Conservation (phyloP, 2,113 vertebrate species). For the Lepisosteus oculatus region DNA sequence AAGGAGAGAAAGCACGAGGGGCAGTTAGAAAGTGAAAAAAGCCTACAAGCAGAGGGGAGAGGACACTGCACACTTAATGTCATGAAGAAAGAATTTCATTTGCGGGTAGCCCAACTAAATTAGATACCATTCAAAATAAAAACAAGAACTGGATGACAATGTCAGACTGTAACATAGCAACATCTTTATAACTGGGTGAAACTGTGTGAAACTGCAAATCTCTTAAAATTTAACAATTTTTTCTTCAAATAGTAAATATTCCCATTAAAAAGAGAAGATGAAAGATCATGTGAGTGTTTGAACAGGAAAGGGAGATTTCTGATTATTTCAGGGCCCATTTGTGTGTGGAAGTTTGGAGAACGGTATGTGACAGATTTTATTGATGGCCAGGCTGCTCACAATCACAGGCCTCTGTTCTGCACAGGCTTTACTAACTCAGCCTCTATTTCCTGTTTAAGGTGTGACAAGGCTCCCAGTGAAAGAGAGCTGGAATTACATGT, state of each 20-base stretch:
- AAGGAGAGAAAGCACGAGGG: constrained; percentile 6
- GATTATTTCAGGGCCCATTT: constrained; percentile 21
- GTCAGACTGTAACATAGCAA: no score
- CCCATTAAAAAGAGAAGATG: no score
- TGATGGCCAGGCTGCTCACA: constrained; percentile 52
- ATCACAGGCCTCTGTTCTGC: constrained; percentile 65
- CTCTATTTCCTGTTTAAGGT: constrained; percentile 69
- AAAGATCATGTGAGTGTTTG: no score
- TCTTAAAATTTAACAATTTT: no score
- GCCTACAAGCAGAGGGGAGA: not conserved
- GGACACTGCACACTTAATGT: not conserved
- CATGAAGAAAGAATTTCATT: no score
- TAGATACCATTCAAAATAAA: no score
- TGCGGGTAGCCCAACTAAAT: not conserved
- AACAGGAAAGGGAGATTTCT: no score
- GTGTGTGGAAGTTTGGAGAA: constrained; percentile 16
- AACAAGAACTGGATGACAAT: no score
- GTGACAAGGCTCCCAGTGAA: constrained; percentile 57
- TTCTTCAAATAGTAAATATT: no score
- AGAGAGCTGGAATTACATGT: constrained; percentile 68
- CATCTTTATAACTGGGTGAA: not conserved
- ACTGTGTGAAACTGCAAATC: not conserved
- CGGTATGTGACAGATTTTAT: constrained; percentile 68
- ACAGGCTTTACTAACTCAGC: constrained; percentile 54
- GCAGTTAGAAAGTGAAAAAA: not conserved